phyloP scores from a whole-genome alignment of 2,797 vertebrate genomes.

The Sebastes matsubarae region DNA sequence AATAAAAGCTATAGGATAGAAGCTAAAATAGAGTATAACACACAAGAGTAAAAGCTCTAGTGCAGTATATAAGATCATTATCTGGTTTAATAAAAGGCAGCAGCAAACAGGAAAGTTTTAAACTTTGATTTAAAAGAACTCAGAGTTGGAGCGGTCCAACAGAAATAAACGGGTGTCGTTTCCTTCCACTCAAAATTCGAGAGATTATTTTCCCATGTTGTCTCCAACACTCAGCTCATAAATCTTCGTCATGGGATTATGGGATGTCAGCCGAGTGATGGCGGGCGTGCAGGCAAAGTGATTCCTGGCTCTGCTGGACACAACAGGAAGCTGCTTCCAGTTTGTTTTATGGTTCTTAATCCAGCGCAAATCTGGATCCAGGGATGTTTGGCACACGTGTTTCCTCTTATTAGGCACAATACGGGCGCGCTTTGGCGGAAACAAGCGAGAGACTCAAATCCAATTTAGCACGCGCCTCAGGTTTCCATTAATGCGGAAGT shows the following conservation, averaged over 20 bases:
- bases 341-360: slow-evolving; percentile 59
- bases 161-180: slow-evolving; percentile 7
- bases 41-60: too few species aligned
- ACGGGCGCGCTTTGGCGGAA: slow-evolving; percentile 64
- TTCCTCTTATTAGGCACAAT: slow-evolving; percentile 80
- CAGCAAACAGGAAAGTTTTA: too few species aligned
- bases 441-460: slow-evolving; percentile 62
- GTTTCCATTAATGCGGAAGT: slow-evolving; percentile 82
- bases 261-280: slow-evolving; percentile 48
- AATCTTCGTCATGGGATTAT: slow-evolving; percentile 57
- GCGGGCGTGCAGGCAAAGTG: slow-evolving; percentile 11
- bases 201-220: slow-evolving; percentile 42
- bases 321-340: slow-evolving; percentile 53
- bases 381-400: slow-evolving; percentile 73
- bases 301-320: slow-evolving; percentile 9
- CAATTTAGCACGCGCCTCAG: slow-evolving; percentile 71
- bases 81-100: too few species aligned
- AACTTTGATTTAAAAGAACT: too few species aligned
- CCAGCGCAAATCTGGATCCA: slow-evolving; percentile 64
- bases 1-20: too few species aligned
- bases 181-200: not conserved
- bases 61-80: too few species aligned
- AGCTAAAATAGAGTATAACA: too few species aligned
- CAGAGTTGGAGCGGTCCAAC: not conserved
- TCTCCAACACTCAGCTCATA: slow-evolving; percentile 49